Conservation (phyloP, 1,140 invertebrate genomes). For the Aphis gossypii region DNA sequence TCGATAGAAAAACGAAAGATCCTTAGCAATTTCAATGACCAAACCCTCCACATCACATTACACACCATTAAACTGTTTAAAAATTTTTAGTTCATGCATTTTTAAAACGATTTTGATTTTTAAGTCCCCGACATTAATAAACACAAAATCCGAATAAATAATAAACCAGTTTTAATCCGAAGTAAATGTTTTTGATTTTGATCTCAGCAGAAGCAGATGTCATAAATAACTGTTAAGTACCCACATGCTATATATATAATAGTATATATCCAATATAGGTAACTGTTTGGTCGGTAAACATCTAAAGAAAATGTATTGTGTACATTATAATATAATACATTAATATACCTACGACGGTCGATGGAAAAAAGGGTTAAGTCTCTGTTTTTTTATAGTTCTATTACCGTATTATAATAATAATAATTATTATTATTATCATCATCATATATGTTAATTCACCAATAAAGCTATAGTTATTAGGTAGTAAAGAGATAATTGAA, state of each 20-base stretch:
- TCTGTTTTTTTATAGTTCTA: neutral
- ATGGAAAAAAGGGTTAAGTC: neutral
- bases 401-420: neutral
- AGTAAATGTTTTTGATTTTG: conserved; percentile 2
- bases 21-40: neutral
- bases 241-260: neutral
- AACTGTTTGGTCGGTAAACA: neutral
- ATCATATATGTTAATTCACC: neutral
- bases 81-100: neutral
- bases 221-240: conserved; percentile 13
- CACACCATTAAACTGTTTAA: neutral
- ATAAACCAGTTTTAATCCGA: conserved; percentile 4
- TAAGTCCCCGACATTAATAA: neutral
- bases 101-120: neutral
- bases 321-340: neutral
- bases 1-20: neutral
- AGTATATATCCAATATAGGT: neutral
- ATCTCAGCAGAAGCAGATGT: neutral
- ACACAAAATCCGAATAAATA: neutral
- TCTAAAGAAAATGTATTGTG: neutral
- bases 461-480: neutral
- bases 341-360: neutral
- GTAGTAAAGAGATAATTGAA: neutral
- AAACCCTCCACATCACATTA: neutral
- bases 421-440: too few species aligned